Percentiles rank a stretch among this genome's conserved stretches.
Conservation (phyloP, 2,888 invertebrate genomes). For the Clunio marinus region DNA sequence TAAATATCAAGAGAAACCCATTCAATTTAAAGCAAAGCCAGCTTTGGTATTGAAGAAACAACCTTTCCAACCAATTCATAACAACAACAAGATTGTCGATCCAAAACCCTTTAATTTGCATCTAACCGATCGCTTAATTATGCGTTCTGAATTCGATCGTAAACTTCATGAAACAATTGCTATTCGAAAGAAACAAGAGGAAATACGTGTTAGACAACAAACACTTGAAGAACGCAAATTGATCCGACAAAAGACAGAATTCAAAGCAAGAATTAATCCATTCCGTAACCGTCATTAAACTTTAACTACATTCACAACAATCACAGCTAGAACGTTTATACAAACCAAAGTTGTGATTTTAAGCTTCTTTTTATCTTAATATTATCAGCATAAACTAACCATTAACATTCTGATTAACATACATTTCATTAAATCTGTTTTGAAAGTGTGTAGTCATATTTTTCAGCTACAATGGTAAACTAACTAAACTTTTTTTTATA, state of each 20-base stretch:
- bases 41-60: slow-evolving; percentile 1
- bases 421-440: no score
- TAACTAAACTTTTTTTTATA: no score
- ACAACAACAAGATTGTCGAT: not conserved
- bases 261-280: slow-evolving; percentile 27
- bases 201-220: not conserved
- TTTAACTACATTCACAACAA: no score
- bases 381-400: no score
- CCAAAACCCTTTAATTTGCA: slow-evolving; percentile 24
- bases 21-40: slow-evolving; percentile 28
- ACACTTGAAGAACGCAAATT: slow-evolving; percentile 10
- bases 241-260: slow-evolving; percentile 21
- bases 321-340: no score
- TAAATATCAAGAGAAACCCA: slow-evolving; percentile 9
- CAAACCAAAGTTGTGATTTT: no score
- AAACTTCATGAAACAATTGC: not conserved
- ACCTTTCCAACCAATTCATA: slow-evolving; percentile 18
- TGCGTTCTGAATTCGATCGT: slow-evolving; percentile 19
- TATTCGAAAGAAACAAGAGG: slow-evolving; percentile 13
- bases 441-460: no score
- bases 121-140: not conserved
- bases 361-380: no score
- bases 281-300: not conserved
- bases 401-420: no score
- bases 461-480: no score